phyloP scores from a whole-genome alignment of 2,888 invertebrate genomes.

The Acleris emargana region DNA sequence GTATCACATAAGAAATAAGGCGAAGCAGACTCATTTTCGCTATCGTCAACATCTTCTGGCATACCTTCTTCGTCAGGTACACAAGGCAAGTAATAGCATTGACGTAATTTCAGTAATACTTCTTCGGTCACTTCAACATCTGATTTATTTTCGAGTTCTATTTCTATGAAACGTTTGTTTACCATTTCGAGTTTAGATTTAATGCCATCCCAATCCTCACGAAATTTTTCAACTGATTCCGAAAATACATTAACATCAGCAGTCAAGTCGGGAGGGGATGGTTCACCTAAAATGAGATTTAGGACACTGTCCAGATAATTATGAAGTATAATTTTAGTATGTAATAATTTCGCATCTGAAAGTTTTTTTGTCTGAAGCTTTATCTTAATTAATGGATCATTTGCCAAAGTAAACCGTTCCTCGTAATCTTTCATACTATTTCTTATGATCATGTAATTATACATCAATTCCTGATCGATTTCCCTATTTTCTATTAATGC shows the following conservation, averaged over 20 bases:
- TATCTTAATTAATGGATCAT: constrained; percentile 63
- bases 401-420: constrained; percentile 55
- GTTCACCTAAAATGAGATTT: constrained; percentile 44
- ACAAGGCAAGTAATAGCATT: constrained; percentile 58
- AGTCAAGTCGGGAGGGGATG: constrained; percentile 33
- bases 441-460: constrained; percentile 64
- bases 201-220: constrained; percentile 67
- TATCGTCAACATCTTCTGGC: constrained; percentile 49
- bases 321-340: constrained; percentile 53
- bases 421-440: constrained; percentile 54
- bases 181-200: constrained; percentile 71
- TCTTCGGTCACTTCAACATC: constrained; percentile 68
- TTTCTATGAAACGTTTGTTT: constrained; percentile 64
- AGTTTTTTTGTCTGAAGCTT: constrained; percentile 49
- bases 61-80: constrained; percentile 52
- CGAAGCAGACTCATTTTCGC: constrained; percentile 57
- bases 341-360: constrained; percentile 39
- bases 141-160: constrained; percentile 74
- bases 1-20: constrained; percentile 81
- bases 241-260: constrained; percentile 48
- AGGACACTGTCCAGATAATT: constrained; percentile 46
- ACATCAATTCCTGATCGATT: constrained; percentile 58
- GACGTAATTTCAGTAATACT: constrained; percentile 62
- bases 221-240: constrained; percentile 62
- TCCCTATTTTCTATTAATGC: constrained; percentile 79